These are phyloP conservation scores for Lipotes vexillifer DNA, from an alignment of 2,113 vertebrate species.

Conservation along the genomic window DNA sequence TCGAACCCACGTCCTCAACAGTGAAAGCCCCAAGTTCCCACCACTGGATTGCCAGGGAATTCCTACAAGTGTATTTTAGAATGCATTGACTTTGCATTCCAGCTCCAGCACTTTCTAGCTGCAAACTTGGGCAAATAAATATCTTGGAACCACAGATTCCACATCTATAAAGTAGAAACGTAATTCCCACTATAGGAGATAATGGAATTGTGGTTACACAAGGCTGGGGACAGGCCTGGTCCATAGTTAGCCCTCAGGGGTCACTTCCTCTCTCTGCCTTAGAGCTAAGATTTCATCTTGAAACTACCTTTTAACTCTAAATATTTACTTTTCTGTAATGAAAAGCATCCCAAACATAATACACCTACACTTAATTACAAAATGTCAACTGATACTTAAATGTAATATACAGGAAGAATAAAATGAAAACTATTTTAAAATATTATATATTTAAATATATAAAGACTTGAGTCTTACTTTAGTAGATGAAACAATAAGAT, in stretches of 20 bases:
- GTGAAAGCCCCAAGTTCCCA: neutral
- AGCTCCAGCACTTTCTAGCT: neutral
- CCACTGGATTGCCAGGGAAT: neutral
- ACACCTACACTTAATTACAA: neutral
- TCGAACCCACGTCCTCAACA: neutral
- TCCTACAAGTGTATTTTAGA: neutral
- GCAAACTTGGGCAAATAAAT: neutral
- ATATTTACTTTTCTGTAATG: neutral
- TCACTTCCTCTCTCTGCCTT: neutral
- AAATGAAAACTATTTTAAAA: neutral
- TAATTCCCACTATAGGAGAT: neutral
- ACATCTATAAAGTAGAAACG: neutral
- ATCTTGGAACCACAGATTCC: neutral
- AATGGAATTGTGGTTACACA: neutral
- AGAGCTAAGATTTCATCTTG: neutral
- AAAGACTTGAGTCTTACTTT: neutral
- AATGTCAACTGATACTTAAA: neutral
- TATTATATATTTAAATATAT: neutral
- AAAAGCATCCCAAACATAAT: neutral
- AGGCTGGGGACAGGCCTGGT: neutral
- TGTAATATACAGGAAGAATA: neutral
- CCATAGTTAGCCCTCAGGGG: neutral
- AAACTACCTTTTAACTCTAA: neutral
- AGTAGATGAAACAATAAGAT: neutral
- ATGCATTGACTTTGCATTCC: neutral